Evolutionary conservation across 2,113 vertebrate species (phyloP).

Genomic region (Scomber japonicus): DNA sequence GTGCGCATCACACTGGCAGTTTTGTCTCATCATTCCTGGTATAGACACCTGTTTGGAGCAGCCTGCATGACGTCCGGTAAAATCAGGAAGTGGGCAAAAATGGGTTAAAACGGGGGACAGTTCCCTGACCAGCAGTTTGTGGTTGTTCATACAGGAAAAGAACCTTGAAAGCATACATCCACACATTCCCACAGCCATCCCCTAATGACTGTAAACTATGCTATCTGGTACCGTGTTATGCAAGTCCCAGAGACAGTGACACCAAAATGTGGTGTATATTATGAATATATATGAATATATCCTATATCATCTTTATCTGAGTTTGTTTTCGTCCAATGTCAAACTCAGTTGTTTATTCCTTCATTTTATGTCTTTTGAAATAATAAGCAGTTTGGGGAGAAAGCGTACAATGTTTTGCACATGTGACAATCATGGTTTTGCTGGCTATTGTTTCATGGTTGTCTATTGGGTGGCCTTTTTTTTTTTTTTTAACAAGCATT

Average conservation of each 20-base stretch:
- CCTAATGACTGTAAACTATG: constrained; percentile 47
- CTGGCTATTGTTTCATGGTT: constrained; percentile 34
- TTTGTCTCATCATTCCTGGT: constrained; percentile 35
- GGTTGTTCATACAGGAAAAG: constrained; percentile 39
- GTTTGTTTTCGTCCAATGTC: constrained; percentile 48
- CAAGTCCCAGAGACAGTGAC: constrained; percentile 72
- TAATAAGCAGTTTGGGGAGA: constrained; percentile 37
- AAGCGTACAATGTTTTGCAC: constrained; percentile 64
- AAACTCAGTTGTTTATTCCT: constrained; percentile 36
- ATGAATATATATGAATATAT: constrained; percentile 69
- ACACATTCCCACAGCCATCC: constrained; percentile 58
- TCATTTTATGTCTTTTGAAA: constrained; percentile 32
- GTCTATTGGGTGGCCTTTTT: constrained; percentile 29
- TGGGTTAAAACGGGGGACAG: constrained; percentile 16
- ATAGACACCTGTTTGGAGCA: constrained; percentile 24
- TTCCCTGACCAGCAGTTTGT: constrained; percentile 73
- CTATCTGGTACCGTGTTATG: constrained; percentile 60
- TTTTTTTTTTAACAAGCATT: constrained; percentile 46
- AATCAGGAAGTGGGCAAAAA: neutral
- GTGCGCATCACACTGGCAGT: constrained; percentile 5
- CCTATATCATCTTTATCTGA: constrained; percentile 58
- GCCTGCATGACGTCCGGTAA: constrained; percentile 27
- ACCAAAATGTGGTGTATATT: constrained; percentile 72
- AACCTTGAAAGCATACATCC: constrained; percentile 39
- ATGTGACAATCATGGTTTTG: constrained; percentile 72